Conservation (phyloP, 2,113 vertebrate species). For the Thermophis baileyi region DNA sequence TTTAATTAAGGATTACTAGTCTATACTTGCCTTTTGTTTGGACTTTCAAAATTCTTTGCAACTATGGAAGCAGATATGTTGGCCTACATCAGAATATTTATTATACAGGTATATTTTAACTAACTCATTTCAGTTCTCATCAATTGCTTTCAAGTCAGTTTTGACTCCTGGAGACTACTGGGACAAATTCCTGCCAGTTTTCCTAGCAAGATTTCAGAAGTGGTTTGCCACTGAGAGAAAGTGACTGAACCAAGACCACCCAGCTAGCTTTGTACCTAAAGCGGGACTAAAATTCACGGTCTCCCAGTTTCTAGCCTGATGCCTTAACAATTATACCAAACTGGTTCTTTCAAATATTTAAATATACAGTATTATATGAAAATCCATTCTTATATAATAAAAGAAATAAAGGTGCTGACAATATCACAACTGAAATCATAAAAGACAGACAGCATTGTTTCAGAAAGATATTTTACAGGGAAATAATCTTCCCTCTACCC, state of each 20-base stretch:
- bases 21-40: background rate
- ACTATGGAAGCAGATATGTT: background rate
- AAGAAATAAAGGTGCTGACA: background rate
- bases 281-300: background rate
- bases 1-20: constrained; percentile 11
- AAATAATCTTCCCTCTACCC: background rate
- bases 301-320: background rate
- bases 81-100: background rate
- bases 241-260: background rate
- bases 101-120: background rate
- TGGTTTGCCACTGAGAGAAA: background rate
- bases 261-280: background rate
- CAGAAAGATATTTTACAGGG: background rate
- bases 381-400: background rate
- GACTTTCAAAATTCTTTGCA: background rate
- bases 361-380: background rate
- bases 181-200: background rate
- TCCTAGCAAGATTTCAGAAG: background rate
- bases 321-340: background rate
- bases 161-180: background rate
- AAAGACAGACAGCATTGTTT: background rate
- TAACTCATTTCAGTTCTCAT: background rate
- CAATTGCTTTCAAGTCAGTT: background rate
- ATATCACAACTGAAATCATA: background rate
- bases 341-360: background rate